A percentile compares a stretch with the other conserved stretches of the same genome.
Evolutionary conservation across 2,113 vertebrate species (phyloP).

Genomic region (Cebidichthys violaceus): DNA sequence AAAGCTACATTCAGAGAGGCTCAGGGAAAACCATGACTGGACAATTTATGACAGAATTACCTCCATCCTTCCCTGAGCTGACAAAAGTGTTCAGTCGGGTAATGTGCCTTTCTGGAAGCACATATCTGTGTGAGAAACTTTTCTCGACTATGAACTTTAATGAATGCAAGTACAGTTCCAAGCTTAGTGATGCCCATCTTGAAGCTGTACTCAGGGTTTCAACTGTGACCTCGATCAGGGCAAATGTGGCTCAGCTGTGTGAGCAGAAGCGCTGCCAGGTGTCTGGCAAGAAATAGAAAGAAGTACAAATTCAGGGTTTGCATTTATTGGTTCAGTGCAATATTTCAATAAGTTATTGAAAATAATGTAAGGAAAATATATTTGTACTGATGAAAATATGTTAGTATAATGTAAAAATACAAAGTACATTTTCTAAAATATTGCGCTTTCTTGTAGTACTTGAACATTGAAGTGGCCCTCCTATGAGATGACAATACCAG

Average conservation of each 20-base stretch:
- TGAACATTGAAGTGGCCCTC: too few relatives aligned
- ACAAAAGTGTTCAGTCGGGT: too few relatives aligned
- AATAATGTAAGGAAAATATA: neutral
- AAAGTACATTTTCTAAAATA: too few relatives aligned
- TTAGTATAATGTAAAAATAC: too few relatives aligned
- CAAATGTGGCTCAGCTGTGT: conserved; percentile 2
- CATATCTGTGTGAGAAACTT: neutral
- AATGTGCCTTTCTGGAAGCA: neutral
- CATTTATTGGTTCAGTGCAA: neutral
- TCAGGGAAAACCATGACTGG: too few relatives aligned
- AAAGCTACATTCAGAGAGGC: too few relatives aligned
- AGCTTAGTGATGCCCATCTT: neutral
- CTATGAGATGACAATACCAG: too few relatives aligned
- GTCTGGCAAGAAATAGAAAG: neutral
- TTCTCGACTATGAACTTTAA: neutral
- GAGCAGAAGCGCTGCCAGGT: neutral
- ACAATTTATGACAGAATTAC: neutral
- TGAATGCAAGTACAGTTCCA: neutral
- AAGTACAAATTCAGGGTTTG: neutral
- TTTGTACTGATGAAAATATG: too few relatives aligned
- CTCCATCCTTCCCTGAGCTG: neutral
- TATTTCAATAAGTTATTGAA: neutral
- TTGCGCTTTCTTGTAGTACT: too few relatives aligned
- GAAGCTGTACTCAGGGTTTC: neutral
- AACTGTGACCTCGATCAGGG: neutral